Percentiles rank a stretch among this genome's conserved stretches.
Conservation (phyloP, 2,797 vertebrate genomes). For the Parambassis ranga region DNA sequence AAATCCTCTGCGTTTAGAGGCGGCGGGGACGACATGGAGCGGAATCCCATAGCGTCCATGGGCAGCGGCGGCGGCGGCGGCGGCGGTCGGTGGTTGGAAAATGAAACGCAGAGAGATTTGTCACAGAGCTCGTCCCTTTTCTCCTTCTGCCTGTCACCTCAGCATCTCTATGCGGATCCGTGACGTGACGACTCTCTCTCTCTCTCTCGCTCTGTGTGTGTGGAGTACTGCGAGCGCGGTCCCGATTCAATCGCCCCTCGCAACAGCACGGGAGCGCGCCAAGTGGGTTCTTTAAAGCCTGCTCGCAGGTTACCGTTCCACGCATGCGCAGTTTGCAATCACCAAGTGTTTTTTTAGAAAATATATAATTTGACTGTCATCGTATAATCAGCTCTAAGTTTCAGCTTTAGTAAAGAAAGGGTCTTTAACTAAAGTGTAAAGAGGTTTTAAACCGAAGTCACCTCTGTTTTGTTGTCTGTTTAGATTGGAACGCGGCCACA, state of each 20-base stretch:
- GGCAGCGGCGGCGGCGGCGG: not conserved
- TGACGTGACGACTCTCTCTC: conserved; percentile 75
- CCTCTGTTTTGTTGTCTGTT: not conserved
- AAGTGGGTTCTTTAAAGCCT: conserved; percentile 48
- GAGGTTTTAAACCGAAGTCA: not conserved
- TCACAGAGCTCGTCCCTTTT: conserved; percentile 42
- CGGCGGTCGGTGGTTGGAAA: not conserved
- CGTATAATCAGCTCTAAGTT: too few species aligned
- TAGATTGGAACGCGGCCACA: conserved; percentile 28
- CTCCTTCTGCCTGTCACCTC: conserved; percentile 78
- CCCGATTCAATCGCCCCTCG: conserved; percentile 78
- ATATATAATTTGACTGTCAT: too few species aligned
- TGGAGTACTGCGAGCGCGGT: conserved; percentile 73
- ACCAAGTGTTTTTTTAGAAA: not conserved
- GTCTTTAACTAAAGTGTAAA: not conserved
- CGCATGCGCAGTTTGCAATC: not conserved
- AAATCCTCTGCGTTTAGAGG: conserved; percentile 55
- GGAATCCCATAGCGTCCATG: conserved; percentile 56
- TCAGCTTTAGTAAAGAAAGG: too few species aligned
- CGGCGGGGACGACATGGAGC: conserved; percentile 44
- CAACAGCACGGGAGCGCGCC: conserved; percentile 77
- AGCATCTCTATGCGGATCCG: conserved; percentile 84
- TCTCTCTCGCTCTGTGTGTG: too few species aligned
- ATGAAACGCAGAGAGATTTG: conserved; percentile 1
- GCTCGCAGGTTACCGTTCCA: conserved; percentile 8